These are phyloP conservation scores for Drosophila borborema DNA, from an alignment of 2,888 invertebrate species.

Conservation along the genomic window DNA sequence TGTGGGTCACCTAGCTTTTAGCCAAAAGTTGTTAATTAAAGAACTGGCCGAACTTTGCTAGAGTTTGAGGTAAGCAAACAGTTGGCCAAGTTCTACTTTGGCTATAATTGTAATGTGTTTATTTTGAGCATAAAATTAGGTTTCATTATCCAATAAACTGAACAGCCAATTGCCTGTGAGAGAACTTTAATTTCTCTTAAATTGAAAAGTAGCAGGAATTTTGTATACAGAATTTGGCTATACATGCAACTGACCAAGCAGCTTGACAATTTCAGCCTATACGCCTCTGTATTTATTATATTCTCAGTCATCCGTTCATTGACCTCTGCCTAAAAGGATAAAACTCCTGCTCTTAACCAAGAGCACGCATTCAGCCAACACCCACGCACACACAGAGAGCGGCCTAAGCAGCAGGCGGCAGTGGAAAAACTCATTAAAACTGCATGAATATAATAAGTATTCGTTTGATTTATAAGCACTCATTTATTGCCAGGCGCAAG, in stretches of 20 bases:
- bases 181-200: too few relatives aligned
- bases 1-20: conserved; percentile 30
- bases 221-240: too few relatives aligned
- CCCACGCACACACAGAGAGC: conserved; percentile 12
- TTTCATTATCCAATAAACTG: background rate
- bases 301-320: conserved; percentile 45
- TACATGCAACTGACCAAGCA: background rate
- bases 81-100: conserved; percentile 22
- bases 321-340: conserved; percentile 66
- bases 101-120: conserved; percentile 31
- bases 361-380: conserved; percentile 7
- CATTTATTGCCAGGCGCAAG: conserved; percentile 57
- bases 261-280: background rate
- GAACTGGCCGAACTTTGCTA: conserved; percentile 40
- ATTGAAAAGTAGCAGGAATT: too few relatives aligned
- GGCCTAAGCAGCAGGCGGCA: conserved; percentile 33
- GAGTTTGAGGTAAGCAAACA: conserved; percentile 16
- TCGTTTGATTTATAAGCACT: conserved; percentile 76
- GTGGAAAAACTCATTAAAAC: conserved; percentile 75
- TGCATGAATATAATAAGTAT: conserved; percentile 80
- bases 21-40: conserved; percentile 69
- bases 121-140: background rate
- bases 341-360: conserved; percentile 58
- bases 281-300: background rate
- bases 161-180: background rate